These are phyloP conservation scores for Athene noctua DNA, from an alignment of 2,113 vertebrate species.

Conservation along the genomic window DNA sequence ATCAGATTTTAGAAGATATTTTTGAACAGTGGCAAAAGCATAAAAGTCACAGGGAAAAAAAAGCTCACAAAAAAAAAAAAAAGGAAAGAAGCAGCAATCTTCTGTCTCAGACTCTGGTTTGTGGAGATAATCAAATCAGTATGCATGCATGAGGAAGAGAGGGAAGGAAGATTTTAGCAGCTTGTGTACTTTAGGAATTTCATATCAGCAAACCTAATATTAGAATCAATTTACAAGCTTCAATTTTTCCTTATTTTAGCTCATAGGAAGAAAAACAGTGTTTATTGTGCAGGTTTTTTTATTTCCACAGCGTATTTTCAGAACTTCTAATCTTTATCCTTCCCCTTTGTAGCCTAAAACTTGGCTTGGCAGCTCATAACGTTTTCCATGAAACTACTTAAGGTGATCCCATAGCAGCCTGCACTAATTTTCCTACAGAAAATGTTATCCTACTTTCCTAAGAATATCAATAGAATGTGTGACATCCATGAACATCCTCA, in stretches of 20 bases:
- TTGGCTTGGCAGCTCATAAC: background rate
- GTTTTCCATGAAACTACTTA: background rate
- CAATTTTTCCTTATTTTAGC: background rate
- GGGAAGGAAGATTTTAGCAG: background rate
- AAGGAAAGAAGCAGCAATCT: background rate
- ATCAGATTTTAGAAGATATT: slow-evolving; percentile 46
- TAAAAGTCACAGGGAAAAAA: background rate
- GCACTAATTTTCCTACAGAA: background rate
- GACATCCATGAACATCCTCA: background rate
- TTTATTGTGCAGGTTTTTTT: background rate
- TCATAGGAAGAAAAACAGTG: background rate
- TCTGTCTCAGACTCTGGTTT: background rate
- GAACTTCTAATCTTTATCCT: background rate
- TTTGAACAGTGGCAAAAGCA: slow-evolving; percentile 37
- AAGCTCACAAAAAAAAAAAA: background rate
- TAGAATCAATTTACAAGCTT: background rate
- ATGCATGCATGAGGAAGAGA: background rate
- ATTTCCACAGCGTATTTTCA: background rate
- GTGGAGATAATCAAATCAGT: background rate
- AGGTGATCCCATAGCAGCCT: background rate
- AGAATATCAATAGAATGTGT: background rate
- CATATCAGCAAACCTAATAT: background rate
- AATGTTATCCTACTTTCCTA: background rate
- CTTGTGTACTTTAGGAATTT: background rate
- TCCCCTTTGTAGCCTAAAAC: background rate